Evolutionary conservation across 2,888 invertebrate genomes (phyloP).

Genomic region (Shargacucullia verbasci): DNA sequence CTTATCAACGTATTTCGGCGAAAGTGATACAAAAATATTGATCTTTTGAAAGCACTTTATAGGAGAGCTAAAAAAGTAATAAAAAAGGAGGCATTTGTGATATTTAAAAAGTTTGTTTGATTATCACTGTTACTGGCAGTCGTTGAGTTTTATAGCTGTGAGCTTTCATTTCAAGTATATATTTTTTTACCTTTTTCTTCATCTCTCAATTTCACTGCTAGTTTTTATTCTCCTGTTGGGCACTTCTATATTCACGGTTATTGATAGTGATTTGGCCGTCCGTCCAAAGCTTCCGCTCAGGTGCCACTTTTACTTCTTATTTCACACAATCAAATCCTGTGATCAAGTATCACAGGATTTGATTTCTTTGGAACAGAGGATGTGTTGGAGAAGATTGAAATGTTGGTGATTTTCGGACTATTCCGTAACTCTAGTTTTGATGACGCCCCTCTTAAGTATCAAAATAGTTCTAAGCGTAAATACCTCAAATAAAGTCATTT

Average conservation of each 20-base stretch:
- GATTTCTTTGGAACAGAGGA: no score
- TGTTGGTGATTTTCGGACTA: no score
- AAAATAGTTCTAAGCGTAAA: no score
- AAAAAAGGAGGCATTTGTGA: conserved; percentile 45
- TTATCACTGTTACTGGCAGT: conserved; percentile 38
- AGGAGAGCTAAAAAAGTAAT: conserved; percentile 42
- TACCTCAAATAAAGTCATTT: no score
- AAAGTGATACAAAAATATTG: conserved; percentile 39
- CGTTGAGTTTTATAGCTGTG: conserved; percentile 42
- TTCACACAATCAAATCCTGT: no score
- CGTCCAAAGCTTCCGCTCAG: neutral
- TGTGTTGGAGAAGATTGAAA: no score
- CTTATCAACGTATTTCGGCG: conserved; percentile 21
- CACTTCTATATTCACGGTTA: neutral
- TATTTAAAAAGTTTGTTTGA: conserved; percentile 52
- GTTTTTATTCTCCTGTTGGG: conserved; percentile 12
- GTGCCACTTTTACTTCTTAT: no score
- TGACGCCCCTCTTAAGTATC: no score
- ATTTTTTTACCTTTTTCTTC: conserved; percentile 16
- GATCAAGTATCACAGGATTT: no score
- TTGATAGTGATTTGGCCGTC: neutral
- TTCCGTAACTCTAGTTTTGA: no score
- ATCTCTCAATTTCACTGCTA: conserved; percentile 8
- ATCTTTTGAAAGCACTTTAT: conserved; percentile 35
- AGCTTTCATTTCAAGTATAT: conserved; percentile 20